Conservation (phyloP, 2,888 invertebrate genomes). For the Pycnomerus fuliginosus region DNA sequence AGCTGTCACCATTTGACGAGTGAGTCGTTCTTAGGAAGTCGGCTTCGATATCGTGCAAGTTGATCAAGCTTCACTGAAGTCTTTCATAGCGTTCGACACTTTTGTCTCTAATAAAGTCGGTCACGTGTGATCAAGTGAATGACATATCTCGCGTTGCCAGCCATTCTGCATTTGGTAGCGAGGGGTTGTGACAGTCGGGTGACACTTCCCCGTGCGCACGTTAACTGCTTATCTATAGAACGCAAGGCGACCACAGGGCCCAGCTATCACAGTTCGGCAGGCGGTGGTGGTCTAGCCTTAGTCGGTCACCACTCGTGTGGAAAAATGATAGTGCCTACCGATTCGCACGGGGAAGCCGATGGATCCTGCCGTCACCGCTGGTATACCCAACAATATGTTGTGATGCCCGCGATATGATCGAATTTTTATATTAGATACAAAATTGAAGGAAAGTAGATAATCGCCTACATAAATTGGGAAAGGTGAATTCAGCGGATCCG, state of each 20-base stretch:
- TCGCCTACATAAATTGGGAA: no score
- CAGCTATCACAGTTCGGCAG: constrained; percentile 50
- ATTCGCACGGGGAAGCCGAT: constrained; percentile 20
- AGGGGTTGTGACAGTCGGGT: constrained; percentile 29
- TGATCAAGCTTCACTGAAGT: constrained; percentile 24
- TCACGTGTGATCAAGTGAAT: constrained; percentile 53
- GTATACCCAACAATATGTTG: no score
- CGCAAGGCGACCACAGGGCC: constrained; percentile 50
- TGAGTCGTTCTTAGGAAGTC: constrained; percentile 11
- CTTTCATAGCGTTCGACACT: constrained; percentile 35
- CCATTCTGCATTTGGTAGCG: constrained; percentile 39
- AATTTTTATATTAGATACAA: no score
- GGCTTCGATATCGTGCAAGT: not conserved
- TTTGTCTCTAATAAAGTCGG: constrained; percentile 50
- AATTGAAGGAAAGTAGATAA: no score
- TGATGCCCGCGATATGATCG: no score
- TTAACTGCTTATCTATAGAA: constrained; percentile 46
- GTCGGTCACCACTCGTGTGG: constrained; percentile 58
- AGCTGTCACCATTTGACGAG: constrained; percentile 15
- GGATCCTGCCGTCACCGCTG: no score
- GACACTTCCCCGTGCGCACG: constrained; percentile 43
- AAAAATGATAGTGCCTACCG: constrained; percentile 57
- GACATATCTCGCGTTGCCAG: constrained; percentile 51
- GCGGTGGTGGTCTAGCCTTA: constrained; percentile 36
- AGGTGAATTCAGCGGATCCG: no score